These are phyloP conservation scores for rabbit (Oryctolagus cuniculus) DNA, from an alignment of 2,113 vertebrate species.

Conservation along the genomic window DNA sequence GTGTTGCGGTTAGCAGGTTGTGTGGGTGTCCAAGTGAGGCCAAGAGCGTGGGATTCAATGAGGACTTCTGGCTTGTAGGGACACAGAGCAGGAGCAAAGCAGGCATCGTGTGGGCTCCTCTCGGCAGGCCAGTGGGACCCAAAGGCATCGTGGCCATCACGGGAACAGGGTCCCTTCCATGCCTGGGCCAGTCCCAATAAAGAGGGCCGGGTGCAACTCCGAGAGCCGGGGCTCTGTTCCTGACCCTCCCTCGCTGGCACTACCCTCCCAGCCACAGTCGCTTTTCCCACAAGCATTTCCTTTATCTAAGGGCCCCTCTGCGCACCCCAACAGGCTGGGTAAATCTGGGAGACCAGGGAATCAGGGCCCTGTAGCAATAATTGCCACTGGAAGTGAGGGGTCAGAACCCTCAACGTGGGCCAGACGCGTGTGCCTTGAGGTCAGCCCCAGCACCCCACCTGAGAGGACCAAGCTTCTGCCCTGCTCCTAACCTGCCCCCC, in stretches of 20 bases:
- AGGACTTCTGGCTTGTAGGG: not conserved
- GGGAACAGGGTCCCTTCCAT: not conserved
- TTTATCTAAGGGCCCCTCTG: not conserved
- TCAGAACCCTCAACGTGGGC: not conserved
- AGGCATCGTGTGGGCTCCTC: not conserved
- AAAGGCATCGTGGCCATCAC: not conserved
- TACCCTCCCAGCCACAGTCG: not conserved
- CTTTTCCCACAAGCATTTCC: not conserved
- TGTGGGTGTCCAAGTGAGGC: not conserved
- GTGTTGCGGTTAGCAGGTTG: not conserved
- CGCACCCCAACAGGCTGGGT: not conserved
- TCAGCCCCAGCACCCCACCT: fast-evolving
- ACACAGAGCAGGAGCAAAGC: not conserved
- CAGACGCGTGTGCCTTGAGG: too few relatives aligned
- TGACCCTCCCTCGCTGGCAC: fast-evolving
- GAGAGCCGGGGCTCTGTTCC: too few relatives aligned
- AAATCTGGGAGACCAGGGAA: not conserved
- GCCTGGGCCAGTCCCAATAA: not conserved
- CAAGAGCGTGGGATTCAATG: fast-evolving
- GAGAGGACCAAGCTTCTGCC: too few relatives aligned
- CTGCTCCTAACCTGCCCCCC: not conserved
- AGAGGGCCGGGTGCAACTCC: fast-evolving
- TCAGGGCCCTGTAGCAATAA: too few relatives aligned
- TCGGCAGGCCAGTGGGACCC: not conserved
- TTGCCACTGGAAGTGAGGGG: too few relatives aligned